A percentile compares a stretch with the other conserved stretches of the same genome.
These are phyloP conservation scores for Limnephilus rhombicus DNA, from an alignment of 2,888 invertebrate genomes.

Conservation along the genomic window DNA sequence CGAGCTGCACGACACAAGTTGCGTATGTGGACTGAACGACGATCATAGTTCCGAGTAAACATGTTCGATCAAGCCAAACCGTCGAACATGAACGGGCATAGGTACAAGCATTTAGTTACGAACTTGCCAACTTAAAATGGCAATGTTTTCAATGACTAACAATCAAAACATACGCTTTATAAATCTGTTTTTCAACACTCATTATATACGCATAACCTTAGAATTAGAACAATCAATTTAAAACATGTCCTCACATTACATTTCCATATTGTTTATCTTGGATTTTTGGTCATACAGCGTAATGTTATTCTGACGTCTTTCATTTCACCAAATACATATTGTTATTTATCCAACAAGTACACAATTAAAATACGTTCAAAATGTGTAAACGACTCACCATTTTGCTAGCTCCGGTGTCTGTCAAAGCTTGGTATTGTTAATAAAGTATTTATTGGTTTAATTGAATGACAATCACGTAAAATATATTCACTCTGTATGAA, in stretches of 20 bases:
- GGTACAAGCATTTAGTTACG: background rate
- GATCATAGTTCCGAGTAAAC: no score
- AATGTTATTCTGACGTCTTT: constrained; percentile 1
- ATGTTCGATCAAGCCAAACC: no score
- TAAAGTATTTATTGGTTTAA: background rate
- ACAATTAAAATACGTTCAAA: background rate
- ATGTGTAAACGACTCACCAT: background rate
- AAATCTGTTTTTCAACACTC: background rate
- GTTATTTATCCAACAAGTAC: background rate
- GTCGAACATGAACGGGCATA: no score
- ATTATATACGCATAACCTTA: background rate
- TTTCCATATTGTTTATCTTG: background rate
- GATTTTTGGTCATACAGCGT: background rate
- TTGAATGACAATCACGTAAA: background rate
- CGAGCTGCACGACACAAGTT: no score
- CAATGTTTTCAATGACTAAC: background rate
- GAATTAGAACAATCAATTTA: background rate
- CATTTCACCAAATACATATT: background rate
- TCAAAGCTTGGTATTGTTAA: background rate
- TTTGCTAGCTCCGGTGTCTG: background rate
- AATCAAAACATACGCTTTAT: background rate
- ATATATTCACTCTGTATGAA: background rate
- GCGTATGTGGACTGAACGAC: no score
- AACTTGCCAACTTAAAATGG: background rate
- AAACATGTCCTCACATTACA: background rate